Evolutionary conservation across 2,113 vertebrate species (phyloP).

Genomic region (Struthio camelus): DNA sequence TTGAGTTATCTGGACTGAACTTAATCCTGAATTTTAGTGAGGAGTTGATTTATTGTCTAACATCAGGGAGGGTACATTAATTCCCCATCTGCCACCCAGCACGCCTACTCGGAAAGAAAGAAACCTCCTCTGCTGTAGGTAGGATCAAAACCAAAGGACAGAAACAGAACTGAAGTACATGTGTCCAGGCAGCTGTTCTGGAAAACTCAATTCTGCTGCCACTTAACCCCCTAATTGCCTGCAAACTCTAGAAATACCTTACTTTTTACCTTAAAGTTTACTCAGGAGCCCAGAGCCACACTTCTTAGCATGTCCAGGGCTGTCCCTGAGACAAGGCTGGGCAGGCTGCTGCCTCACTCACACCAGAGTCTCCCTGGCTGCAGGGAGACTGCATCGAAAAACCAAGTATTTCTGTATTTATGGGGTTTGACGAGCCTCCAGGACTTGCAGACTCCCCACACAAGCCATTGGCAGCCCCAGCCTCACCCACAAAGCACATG

Average conservation of each 20-base stretch:
- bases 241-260: not conserved
- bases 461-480: rapidly evolving
- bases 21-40: not conserved
- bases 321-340: not conserved
- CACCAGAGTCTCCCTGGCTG: not conserved
- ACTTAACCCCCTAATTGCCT: slow-evolving; percentile 5
- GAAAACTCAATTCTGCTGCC: not conserved
- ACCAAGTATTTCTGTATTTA: not conserved
- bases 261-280: not conserved
- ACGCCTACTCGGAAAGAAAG: not conserved
- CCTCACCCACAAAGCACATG: not conserved
- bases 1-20: not conserved
- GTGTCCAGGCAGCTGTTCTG: not conserved
- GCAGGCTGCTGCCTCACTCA: rapidly evolving
- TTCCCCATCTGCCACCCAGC: slow-evolving; percentile 15
- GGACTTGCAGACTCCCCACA: rapidly evolving
- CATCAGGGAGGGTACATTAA: slow-evolving; percentile 16
- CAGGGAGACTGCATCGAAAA: too few species aligned
- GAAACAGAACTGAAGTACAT: slow-evolving; percentile 1
- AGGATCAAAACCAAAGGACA: slow-evolving; percentile 30
- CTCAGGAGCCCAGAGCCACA: not conserved
- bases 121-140: slow-evolving; percentile 58
- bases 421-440: not conserved
- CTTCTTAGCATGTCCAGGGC: not conserved
- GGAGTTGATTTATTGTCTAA: slow-evolving; percentile 50